A percentile compares a stretch with the other conserved stretches of the same genome.
These are phyloP conservation scores for Drosophila tani DNA, from an alignment of 1,140 invertebrate genomes.

Conservation along the genomic window DNA sequence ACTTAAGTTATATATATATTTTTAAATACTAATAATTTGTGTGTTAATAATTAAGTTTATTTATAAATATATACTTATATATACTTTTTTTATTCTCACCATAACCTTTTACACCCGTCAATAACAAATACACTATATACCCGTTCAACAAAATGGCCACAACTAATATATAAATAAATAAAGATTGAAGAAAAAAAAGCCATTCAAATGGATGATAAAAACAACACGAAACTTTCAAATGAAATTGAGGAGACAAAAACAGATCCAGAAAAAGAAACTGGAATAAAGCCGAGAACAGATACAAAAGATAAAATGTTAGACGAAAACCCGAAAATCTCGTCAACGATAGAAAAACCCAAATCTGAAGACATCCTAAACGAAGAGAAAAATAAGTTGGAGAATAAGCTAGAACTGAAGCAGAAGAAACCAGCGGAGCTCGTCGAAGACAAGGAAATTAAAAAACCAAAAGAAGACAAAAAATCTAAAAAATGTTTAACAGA, in stretches of 20 bases:
- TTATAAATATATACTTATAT: neutral
- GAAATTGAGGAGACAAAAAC: neutral
- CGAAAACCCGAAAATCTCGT: neutral
- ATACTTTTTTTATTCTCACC: slow-evolving; percentile 1
- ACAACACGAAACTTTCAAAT: neutral
- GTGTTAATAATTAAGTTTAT: neutral
- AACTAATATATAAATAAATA: neutral
- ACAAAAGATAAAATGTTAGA: neutral
- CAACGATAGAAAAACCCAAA: neutral
- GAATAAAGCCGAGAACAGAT: neutral
- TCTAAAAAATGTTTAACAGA: neutral
- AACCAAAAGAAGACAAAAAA: neutral
- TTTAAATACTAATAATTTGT: neutral
- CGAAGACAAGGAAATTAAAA: neutral
- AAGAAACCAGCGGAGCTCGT: neutral
- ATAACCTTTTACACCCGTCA: slow-evolving; percentile 9
- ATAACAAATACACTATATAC: slow-evolving; percentile 9
- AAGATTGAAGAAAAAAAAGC: neutral
- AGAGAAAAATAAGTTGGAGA: neutral
- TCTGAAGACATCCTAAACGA: neutral
- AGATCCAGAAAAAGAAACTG: neutral
- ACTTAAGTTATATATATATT: no score
- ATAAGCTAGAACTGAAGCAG: neutral
- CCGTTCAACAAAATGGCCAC: neutral
- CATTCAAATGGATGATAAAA: neutral